These are phyloP conservation scores for Solen grandis DNA, from an alignment of 1,140 invertebrate species.

Conservation along the genomic window DNA sequence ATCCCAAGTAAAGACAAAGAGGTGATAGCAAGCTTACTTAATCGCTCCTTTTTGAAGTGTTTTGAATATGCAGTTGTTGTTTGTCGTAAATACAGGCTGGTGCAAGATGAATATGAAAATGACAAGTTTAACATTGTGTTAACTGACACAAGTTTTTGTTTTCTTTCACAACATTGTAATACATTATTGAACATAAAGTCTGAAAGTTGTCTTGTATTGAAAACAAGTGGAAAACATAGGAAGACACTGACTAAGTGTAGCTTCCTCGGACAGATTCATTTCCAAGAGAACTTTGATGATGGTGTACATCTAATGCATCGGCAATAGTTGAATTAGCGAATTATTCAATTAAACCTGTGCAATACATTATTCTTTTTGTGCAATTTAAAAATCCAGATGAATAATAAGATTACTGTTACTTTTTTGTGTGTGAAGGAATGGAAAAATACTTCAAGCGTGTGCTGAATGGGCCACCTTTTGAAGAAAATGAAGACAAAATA, in stretches of 20 bases:
- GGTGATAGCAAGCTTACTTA: neutral
- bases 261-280: neutral
- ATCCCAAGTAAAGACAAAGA: neutral
- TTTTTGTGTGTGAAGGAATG: neutral
- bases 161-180: too few species aligned
- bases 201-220: neutral
- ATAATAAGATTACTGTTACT: neutral
- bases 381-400: neutral
- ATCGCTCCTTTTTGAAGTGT: too few species aligned
- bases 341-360: neutral
- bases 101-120: neutral
- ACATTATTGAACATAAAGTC: neutral
- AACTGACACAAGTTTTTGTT: too few species aligned
- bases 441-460: constrained; percentile 32
- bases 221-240: constrained; percentile 28
- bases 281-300: neutral
- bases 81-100: neutral
- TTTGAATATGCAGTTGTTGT: neutral
- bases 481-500: constrained; percentile 45
- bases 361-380: neutral
- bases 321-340: neutral
- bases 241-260: constrained; percentile 6
- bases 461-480: constrained; percentile 35
- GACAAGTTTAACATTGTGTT: neutral
- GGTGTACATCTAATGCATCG: neutral